Evolutionary conservation across 2,888 invertebrate species (phyloP), one percentile per base, ranked within the genome.

Genomic region (Nasonia oneida): DNA sequence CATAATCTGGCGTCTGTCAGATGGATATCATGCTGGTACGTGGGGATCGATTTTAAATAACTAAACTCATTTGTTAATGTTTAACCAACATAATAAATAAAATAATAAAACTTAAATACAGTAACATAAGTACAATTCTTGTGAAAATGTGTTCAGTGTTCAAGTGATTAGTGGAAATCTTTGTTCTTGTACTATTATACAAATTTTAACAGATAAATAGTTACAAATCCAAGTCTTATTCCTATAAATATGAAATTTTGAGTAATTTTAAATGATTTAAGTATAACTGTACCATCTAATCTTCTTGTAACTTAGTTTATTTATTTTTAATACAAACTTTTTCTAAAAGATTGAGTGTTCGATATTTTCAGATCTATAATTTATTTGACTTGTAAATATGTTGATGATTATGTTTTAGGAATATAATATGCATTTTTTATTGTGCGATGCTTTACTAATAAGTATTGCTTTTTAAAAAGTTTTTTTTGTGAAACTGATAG

Each of bases 1-100:
- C 88, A 87, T 91, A 90, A 90, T 89, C 90, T 90, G 89, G 90
- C 89, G 87, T 89, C 89, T 87, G 88, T 88, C 83, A 88, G 86
- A 90, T 88, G 88, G 89, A 89, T 89, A 90, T 89, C 87, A 92
- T 91, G 90, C 86, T 92, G 92, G 93, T 93, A 93, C 89, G 93
- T 92, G 87, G 64, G 33, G 70, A 37, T 82, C 8, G 42, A 61
- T 76, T 83, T 47, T 71, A 61, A 37, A 80, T 47, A 73, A 50
- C 37, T 79, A 53, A 23, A 47, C 39, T 64, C 29, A 64, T 39
- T 74, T 23, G 4, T 47, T n/a, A 15, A 73, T 75, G 73, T 67
- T 67, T 18, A 50, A 37, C 37, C 39, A 53, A 10, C 39, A 61
- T 33, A 8, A 10, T 8, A 79, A 70, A 70, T 23, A 53, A 10